phyloP scores from a whole-genome alignment of 2,113 vertebrate species.

The Alligator sinensis region DNA sequence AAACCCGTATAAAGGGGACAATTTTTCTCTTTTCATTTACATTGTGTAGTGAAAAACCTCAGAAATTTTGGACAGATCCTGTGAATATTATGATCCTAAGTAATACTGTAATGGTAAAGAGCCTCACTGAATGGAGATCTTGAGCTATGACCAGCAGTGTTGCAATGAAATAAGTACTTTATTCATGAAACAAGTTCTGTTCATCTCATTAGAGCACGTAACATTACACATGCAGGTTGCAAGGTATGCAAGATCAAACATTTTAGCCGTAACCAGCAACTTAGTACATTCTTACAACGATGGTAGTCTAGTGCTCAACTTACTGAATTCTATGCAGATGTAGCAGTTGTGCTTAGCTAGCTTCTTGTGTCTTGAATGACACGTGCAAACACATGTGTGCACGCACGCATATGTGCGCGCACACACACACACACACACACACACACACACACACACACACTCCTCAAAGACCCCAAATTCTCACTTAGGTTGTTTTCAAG shows the following conservation, averaged over 20 bases:
- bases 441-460: no score
- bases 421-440: neutral
- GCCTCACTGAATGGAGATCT: neutral
- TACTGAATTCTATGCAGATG: neutral
- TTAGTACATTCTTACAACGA: neutral
- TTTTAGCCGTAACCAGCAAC: neutral
- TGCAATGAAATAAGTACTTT: fast-evolving
- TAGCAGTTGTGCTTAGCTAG: neutral
- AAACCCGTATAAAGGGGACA: neutral
- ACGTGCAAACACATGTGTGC: no score
- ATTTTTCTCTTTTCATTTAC: neutral
- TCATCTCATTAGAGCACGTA: neutral
- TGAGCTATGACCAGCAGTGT: neutral
- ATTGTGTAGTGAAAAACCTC: neutral
- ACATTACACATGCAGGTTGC: neutral
- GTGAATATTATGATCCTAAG: neutral
- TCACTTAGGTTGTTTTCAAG: neutral
- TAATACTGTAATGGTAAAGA: neutral
- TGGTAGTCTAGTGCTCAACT: neutral
- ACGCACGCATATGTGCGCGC: no score
- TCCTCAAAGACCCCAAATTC: no score
- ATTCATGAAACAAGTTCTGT: neutral
- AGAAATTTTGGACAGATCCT: neutral
- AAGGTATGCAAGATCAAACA: neutral
- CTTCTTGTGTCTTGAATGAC: neutral